phyloP scores from a whole-genome alignment of 2,113 vertebrate genomes.

The Tonatia bakeri region DNA sequence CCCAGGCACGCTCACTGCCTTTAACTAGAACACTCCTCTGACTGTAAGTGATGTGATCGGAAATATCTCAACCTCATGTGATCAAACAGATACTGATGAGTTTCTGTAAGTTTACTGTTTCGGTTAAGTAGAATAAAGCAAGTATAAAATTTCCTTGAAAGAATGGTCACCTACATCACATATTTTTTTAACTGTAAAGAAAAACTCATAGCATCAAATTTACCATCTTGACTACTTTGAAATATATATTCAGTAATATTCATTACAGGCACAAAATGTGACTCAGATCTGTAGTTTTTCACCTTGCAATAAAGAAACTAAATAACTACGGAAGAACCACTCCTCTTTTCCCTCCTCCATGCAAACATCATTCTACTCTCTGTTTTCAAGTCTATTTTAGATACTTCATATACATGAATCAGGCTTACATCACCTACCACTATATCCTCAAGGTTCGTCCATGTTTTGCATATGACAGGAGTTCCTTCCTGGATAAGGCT shows the following conservation, averaged over 20 bases:
- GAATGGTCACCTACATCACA: neutral
- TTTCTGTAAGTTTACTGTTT: neutral
- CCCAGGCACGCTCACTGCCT: neutral
- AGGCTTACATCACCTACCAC: neutral
- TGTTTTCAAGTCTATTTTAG: neutral
- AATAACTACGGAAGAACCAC: neutral
- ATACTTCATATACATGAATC: neutral
- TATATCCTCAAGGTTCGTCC: neutral
- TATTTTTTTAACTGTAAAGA: neutral
- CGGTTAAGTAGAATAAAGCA: neutral
- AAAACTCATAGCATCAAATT: neutral
- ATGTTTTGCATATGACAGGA: neutral
- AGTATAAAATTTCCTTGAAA: neutral
- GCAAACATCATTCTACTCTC: neutral
- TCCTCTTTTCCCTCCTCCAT: neutral
- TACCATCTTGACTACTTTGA: neutral
- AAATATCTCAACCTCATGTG: neutral
- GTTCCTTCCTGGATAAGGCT: neutral
- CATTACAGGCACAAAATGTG: neutral
- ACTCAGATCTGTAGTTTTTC: neutral
- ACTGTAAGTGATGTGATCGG: neutral
- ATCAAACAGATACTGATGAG: neutral
- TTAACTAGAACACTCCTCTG: neutral
- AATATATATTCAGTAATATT: neutral
- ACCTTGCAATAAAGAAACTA: neutral